Evolutionary conservation across 2,113 vertebrate species (phyloP).

Genomic region (Uropsilus gracilis): DNA sequence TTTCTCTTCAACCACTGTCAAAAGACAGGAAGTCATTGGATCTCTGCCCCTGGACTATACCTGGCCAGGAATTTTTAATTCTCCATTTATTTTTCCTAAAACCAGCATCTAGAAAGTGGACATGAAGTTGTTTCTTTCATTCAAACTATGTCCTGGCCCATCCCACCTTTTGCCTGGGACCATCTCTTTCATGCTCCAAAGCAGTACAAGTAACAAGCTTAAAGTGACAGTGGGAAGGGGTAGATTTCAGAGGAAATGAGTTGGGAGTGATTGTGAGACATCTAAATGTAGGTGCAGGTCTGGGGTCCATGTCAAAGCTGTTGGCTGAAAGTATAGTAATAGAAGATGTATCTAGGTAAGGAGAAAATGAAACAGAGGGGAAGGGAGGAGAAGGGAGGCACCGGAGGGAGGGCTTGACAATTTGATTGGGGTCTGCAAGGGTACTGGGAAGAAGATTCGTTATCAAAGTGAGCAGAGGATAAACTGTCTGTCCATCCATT

Average conservation of each 20-base stretch:
- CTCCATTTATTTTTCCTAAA: neutral
- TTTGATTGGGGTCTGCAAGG: neutral
- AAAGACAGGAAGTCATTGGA: neutral
- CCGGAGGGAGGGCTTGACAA: neutral
- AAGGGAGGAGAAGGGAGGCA: neutral
- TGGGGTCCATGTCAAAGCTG: neutral
- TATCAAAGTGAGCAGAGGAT: neutral
- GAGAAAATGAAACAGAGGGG: neutral
- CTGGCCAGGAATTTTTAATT: neutral
- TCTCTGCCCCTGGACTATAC: neutral
- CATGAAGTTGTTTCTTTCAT: neutral
- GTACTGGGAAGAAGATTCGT: neutral
- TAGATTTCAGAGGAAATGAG: neutral
- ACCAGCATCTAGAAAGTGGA: neutral
- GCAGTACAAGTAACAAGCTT: neutral
- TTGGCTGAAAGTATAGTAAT: neutral
- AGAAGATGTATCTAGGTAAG: neutral
- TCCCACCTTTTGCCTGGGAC: neutral
- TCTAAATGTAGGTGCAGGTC: neutral
- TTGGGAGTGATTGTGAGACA: neutral
- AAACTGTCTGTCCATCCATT: neutral
- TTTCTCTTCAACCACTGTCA: neutral
- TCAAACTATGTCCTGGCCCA: neutral
- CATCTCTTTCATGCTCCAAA: neutral
- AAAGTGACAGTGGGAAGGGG: neutral